Evolutionary conservation across 2,888 invertebrate genomes (phyloP).

Genomic region (Apotomis capreana): DNA sequence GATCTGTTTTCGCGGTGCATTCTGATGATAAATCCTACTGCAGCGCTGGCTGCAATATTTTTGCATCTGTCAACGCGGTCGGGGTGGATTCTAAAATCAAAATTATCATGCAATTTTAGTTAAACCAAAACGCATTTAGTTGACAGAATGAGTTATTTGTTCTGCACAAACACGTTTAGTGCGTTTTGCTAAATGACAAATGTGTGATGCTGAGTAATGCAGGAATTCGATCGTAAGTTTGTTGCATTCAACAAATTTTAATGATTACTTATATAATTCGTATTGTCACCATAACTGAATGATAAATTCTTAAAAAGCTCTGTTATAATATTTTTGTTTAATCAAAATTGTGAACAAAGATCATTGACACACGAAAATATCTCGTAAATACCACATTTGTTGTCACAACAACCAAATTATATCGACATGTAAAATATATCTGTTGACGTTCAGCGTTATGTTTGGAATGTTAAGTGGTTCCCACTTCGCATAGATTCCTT

Average conservation of each 20-base stretch:
- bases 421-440: constrained; percentile 10
- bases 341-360: background rate
- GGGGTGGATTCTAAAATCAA: constrained; percentile 71
- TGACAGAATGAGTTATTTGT: constrained; percentile 75
- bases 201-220: constrained; percentile 30
- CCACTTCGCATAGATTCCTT: constrained; percentile 15
- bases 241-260: background rate
- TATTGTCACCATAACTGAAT: too few relatives aligned
- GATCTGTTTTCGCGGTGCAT: constrained; percentile 42
- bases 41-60: constrained; percentile 55
- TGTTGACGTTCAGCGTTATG: too few relatives aligned
- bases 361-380: background rate
- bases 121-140: constrained; percentile 73
- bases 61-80: constrained; percentile 69
- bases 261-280: too few relatives aligned
- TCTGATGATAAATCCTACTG: constrained; percentile 39
- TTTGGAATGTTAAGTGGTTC: constrained; percentile 38
- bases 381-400: background rate
- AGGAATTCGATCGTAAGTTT: constrained; percentile 17
- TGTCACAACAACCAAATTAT: constrained; percentile 1
- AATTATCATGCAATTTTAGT: constrained; percentile 79
- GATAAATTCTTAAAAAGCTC: too few relatives aligned
- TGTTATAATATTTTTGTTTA: too few relatives aligned
- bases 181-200: constrained; percentile 60
- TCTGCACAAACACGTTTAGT: constrained; percentile 63